Conservation (phyloP, 2,888 invertebrate species). For the Saturnia japonica region DNA sequence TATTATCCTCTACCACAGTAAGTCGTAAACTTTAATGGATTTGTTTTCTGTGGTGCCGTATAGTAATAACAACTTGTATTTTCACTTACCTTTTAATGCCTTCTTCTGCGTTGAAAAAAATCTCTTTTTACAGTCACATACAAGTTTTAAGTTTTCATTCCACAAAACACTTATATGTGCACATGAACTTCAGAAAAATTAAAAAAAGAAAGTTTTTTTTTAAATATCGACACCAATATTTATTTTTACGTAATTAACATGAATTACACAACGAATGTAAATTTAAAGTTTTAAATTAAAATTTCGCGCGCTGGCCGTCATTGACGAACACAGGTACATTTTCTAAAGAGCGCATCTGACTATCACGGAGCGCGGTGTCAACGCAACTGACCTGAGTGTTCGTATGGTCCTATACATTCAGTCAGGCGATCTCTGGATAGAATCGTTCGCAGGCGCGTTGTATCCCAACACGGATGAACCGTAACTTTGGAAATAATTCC, state of each 20-base stretch:
- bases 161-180: slow-evolving; percentile 13
- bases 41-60: slow-evolving; percentile 10
- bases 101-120: slow-evolving; percentile 1
- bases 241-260: not conserved
- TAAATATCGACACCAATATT: not conserved
- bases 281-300: slow-evolving; percentile 15
- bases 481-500: not conserved
- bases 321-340: not conserved
- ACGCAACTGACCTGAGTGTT: slow-evolving; percentile 17
- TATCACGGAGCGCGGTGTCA: slow-evolving; percentile 18
- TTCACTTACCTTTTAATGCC: slow-evolving; percentile 8
- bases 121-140: slow-evolving; percentile 1
- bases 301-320: slow-evolving; percentile 4
- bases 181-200: slow-evolving; percentile 2
- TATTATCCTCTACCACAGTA: slow-evolving; percentile 36
- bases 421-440: slow-evolving; percentile 15
- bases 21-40: slow-evolving; percentile 17
- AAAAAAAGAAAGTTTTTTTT: slow-evolving; percentile 1
- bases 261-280: not conserved
- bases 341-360: slow-evolving; percentile 14
- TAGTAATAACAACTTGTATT: slow-evolving; percentile 2
- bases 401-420: slow-evolving; percentile 1
- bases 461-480: not conserved
- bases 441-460: slow-evolving; percentile 26
- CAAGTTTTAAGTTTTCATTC: slow-evolving; percentile 7